Base-by-base conservation (phyloP, 2,888 invertebrate species). In the Macrostomum cliftonense region DNA sequence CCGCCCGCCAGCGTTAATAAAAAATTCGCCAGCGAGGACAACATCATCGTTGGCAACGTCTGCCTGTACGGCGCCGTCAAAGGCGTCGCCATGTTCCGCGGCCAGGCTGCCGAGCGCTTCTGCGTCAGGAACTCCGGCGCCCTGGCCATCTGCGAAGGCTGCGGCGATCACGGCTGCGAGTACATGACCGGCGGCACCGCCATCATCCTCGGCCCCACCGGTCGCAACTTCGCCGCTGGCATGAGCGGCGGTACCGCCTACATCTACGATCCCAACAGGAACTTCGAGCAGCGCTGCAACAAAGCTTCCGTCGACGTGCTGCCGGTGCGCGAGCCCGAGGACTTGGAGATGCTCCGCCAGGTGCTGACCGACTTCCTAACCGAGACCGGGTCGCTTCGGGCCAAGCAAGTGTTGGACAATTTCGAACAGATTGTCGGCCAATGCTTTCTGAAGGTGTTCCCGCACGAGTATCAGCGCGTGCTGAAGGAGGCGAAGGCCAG, bases 151-250 rank as follows among this genome's bases (percentile, higher is more conserved):
- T 85, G 86, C 54, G 97, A 49, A 47, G 49, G 47, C 45, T 21
- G 89, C 51, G 97, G 97, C 39, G 97, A 97, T 75, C 95, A 97
- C 72, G 95, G 91, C 51, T 97, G 97, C 75, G 97, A 97, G 74
- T 97, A 97, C 73, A 97, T 97, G 97, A 97, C 97, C 44, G 93
- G 89, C 13, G 93, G 93, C 51, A 73, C 77, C 52, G 83, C 83
- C 54, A 76, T 97, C 46, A 82, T 97, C 61, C 77, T 97, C 14
- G 93, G 93, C 1, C 76, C 85, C 52, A 93, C 93, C 9, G 97
- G 97, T 1, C 75, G 95, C 54, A 97, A 97, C 75, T 97, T 97
- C 74, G 95, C 91, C 11, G 97, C 97, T 43, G 97, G 49, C 2
- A 49, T 49, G 49, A 91, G 91, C 50, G 87, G 87, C 43, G 88